phyloP scores from a whole-genome alignment of 2,888 invertebrate species.

The Cryptops parisi region DNA sequence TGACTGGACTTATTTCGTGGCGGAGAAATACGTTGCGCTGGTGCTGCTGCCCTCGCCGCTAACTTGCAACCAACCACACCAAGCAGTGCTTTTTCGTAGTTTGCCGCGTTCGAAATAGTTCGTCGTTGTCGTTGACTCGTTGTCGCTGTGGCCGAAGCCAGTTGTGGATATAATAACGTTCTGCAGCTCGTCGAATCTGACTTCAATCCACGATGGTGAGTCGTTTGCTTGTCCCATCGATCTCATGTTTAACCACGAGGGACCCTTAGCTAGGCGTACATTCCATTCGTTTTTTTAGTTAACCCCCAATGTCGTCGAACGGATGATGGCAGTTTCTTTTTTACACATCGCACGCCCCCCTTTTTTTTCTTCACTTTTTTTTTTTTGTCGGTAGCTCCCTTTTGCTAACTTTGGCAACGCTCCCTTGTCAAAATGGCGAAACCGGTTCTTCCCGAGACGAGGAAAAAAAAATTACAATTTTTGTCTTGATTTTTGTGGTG shows the following conservation, averaged over 20 bases:
- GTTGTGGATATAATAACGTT: slow-evolving; percentile 7
- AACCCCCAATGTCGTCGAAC: too few relatives aligned
- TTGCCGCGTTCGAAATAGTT: neutral
- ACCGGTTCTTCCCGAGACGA: neutral
- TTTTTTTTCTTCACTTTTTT: neutral
- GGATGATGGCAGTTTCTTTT: too few relatives aligned
- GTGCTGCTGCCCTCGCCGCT: neutral
- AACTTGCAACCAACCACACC: neutral
- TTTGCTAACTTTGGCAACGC: neutral
- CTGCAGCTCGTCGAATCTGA: neutral
- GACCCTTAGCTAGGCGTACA: too few relatives aligned
- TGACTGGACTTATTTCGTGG: neutral
- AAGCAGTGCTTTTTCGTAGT: neutral
- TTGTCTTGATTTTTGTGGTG: neutral
- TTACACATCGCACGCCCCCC: too few relatives aligned
- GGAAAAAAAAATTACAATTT: neutral
- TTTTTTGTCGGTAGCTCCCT: neutral
- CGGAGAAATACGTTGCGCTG: slow-evolving; percentile 7
- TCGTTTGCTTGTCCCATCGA: neutral
- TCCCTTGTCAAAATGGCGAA: neutral
- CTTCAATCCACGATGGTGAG: slow-evolving; percentile 7
- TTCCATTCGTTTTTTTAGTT: too few relatives aligned
- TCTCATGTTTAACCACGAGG: too few relatives aligned
- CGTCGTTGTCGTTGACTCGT: neutral
- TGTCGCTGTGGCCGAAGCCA: neutral